A percentile compares a stretch with the other conserved stretches of the same genome.
These are phyloP conservation scores for Ornithoptera priamus DNA, from an alignment of 2,888 invertebrate genomes.

Conservation along the genomic window DNA sequence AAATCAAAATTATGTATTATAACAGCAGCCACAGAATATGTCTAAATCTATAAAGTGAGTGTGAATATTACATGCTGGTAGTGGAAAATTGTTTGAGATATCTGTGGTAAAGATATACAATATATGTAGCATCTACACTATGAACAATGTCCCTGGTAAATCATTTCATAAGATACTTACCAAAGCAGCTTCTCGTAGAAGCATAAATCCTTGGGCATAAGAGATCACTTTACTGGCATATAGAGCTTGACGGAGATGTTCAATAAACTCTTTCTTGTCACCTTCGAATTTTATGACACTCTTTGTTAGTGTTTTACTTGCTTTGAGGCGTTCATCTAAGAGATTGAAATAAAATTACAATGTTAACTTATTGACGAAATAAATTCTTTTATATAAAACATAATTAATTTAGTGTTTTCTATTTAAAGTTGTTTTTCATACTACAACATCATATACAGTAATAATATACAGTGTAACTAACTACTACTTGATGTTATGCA, in stretches of 20 bases:
- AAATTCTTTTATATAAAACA: too few relatives aligned
- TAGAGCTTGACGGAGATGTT: conserved; percentile 92
- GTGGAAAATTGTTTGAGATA: too few relatives aligned
- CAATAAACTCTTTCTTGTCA: conserved; percentile 89
- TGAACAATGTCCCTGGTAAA: too few relatives aligned
- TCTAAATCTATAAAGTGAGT: too few relatives aligned
- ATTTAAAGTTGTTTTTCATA: too few relatives aligned
- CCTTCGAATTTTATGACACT: conserved; percentile 83
- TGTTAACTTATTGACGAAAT: too few relatives aligned
- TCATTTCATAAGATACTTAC: conserved; percentile 52
- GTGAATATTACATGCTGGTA: too few relatives aligned
- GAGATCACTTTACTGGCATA: conserved; percentile 99
- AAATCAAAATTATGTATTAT: conserved; percentile 11
- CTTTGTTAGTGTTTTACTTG: conserved; percentile 88
- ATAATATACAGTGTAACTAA: too few relatives aligned
- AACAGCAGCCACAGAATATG: neutral
- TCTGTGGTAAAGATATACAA: too few relatives aligned
- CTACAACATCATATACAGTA: too few relatives aligned
- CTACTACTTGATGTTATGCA: neutral
- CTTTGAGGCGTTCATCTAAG: conserved; percentile 87
- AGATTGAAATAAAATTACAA: neutral
- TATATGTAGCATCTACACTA: too few relatives aligned
- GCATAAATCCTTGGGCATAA: conserved; percentile 99
- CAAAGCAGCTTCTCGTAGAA: conserved; percentile 94
- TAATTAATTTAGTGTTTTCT: too few relatives aligned